phyloP scores from a whole-genome alignment of 2,888 invertebrate species.

The Protula sp. region DNA sequence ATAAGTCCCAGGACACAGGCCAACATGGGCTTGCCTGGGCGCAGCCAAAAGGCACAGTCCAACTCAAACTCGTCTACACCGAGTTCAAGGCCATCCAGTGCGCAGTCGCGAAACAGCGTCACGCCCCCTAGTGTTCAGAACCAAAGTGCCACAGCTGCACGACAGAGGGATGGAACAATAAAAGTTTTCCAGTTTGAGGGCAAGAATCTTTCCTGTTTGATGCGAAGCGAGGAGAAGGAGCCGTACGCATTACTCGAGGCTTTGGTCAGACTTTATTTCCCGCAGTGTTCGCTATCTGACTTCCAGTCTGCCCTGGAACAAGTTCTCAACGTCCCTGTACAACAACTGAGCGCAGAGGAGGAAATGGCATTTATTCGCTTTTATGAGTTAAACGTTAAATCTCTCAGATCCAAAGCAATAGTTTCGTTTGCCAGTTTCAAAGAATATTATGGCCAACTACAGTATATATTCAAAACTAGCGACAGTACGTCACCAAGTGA shows the following conservation, averaged over 20 bases:
- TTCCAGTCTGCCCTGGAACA: neutral
- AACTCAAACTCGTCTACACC: neutral
- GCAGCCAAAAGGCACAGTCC: neutral
- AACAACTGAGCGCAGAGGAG: neutral
- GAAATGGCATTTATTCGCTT: neutral
- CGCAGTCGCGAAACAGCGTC: neutral
- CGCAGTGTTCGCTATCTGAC: neutral
- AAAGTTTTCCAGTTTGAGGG: neutral
- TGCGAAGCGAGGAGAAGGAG: neutral
- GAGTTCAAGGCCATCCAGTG: neutral
- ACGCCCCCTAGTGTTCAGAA: neutral
- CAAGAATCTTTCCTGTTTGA: neutral
- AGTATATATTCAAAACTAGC: neutral
- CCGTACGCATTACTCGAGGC: neutral
- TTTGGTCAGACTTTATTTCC: neutral
- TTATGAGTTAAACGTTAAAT: neutral
- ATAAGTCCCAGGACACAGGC: neutral
- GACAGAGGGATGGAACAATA: neutral
- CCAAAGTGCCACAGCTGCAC: neutral
- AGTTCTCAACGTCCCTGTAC: neutral
- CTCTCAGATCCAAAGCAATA: neutral
- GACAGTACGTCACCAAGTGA: neutral
- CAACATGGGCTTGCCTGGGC: no score
- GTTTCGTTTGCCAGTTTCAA: neutral
- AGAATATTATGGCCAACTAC: neutral